Percentiles rank a stretch among this genome's conserved stretches.
These are phyloP conservation scores for Ips nitidus DNA, from an alignment of 1,140 invertebrate genomes.

Conservation along the genomic window DNA sequence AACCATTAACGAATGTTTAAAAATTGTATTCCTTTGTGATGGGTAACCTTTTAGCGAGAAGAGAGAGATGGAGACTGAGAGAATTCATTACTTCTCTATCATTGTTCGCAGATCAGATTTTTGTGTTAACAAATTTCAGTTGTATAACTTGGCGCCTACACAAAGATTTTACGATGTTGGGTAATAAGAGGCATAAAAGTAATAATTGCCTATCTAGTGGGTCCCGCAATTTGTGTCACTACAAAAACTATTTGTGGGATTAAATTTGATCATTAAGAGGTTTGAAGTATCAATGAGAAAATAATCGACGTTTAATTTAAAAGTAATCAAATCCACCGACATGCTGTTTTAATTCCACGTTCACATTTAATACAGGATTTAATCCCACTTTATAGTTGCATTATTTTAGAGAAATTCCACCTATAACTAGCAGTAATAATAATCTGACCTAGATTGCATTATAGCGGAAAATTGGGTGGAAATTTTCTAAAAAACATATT, in stretches of 20 bases:
- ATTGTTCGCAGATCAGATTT: conserved; percentile 11
- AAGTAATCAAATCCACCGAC: no score
- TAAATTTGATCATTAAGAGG: neutral
- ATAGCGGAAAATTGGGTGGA: no score
- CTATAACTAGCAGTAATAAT: no score
- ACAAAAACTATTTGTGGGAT: neutral
- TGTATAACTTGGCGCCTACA: neutral
- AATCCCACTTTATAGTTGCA: no score
- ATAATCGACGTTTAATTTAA: neutral
- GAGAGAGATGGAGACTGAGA: neutral
- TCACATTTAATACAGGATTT: no score
- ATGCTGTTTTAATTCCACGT: no score
- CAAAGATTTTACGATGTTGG: neutral
- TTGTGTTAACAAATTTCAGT: conserved; percentile 15
- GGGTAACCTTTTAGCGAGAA: conserved; percentile 23
- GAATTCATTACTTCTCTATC: neutral
- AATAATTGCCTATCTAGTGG: neutral
- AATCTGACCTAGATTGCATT: no score
- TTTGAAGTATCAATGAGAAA: no score
- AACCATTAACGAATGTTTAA: conserved; percentile 14
- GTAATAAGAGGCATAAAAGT: neutral
- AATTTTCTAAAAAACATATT: no score
- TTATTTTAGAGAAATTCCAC: no score
- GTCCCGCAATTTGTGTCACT: neutral
- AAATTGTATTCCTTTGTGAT: conserved; percentile 23